Evolutionary conservation across 2,888 invertebrate genomes (phyloP).

Genomic region (Lobophora halterata): DNA sequence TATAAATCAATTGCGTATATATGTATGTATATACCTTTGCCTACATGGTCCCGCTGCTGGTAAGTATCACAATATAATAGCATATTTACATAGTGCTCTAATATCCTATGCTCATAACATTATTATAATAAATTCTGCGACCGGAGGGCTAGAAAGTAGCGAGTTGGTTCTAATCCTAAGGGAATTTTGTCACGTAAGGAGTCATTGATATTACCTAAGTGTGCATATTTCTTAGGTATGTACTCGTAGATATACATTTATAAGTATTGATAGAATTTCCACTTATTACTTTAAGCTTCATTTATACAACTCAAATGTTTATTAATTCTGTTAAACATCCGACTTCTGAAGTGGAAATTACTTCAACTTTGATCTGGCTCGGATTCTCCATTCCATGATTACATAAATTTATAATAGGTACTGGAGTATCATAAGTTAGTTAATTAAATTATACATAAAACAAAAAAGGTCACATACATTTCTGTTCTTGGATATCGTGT

Average conservation of each 20-base stretch:
- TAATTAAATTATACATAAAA: too few species aligned
- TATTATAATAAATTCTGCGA: slow-evolving; percentile 23
- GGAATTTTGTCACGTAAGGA: slow-evolving; percentile 26
- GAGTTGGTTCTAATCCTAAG: slow-evolving; percentile 28
- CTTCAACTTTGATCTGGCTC: slow-evolving; percentile 1
- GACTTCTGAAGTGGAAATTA: slow-evolving; percentile 10
- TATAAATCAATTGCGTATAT: too few species aligned
- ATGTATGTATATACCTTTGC: too few species aligned
- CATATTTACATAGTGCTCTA: slow-evolving; percentile 21
- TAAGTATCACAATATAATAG: too few species aligned
- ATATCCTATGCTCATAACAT: slow-evolving; percentile 17
- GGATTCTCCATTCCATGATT: not conserved
- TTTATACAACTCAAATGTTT: slow-evolving; percentile 1
- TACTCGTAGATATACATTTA: slow-evolving; percentile 1
- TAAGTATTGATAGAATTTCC: slow-evolving; percentile 6
- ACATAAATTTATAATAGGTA: too few species aligned
- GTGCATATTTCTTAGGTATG: slow-evolving; percentile 7
- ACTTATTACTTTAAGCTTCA: not conserved
- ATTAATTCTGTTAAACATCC: slow-evolving; percentile 2
- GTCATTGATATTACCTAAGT: too few species aligned
- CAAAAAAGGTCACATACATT: too few species aligned
- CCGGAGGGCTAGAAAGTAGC: slow-evolving; percentile 39
- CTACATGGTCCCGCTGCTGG: slow-evolving; percentile 12
- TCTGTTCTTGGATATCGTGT: too few species aligned
- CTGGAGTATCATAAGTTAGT: too few species aligned